phyloP scores from a whole-genome alignment of 2,113 vertebrate genomes.

The Sylvietta virens region DNA sequence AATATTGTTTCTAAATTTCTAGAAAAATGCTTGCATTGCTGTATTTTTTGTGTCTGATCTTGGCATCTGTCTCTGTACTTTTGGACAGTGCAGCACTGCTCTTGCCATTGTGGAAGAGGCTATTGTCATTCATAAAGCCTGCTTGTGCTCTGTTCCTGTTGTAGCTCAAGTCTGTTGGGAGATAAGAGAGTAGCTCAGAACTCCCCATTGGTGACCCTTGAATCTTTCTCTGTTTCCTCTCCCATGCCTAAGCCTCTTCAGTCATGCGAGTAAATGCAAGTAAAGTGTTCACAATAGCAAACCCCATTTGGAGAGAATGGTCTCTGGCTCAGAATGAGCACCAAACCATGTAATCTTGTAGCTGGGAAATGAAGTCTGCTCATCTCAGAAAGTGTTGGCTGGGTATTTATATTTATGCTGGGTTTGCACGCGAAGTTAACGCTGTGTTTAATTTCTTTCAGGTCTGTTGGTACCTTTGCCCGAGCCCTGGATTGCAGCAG shows the following conservation, averaged over 20 bases:
- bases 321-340: not conserved
- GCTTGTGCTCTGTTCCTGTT: not conserved
- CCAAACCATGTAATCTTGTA: not conserved
- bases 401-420: not conserved
- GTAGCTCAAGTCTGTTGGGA: not conserved
- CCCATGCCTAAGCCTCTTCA: not conserved
- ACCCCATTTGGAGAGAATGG: not conserved
- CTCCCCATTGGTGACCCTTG: not conserved
- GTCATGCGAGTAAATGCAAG: no score
- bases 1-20: not conserved
- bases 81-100: not conserved
- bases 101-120: not conserved
- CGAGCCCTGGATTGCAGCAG: conserved; percentile 82
- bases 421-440: not conserved
- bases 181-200: not conserved
- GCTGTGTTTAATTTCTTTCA: conserved; percentile 21
- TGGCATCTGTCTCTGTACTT: not conserved
- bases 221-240: not conserved
- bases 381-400: not conserved
- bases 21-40: not conserved
- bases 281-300: not conserved
- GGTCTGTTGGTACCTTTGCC: conserved; percentile 81
- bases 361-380: not conserved
- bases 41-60: not conserved
- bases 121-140: not conserved